These are phyloP conservation scores for Emydura subglobosa DNA, from an alignment of 2,113 vertebrate genomes.

Conservation along the genomic window DNA sequence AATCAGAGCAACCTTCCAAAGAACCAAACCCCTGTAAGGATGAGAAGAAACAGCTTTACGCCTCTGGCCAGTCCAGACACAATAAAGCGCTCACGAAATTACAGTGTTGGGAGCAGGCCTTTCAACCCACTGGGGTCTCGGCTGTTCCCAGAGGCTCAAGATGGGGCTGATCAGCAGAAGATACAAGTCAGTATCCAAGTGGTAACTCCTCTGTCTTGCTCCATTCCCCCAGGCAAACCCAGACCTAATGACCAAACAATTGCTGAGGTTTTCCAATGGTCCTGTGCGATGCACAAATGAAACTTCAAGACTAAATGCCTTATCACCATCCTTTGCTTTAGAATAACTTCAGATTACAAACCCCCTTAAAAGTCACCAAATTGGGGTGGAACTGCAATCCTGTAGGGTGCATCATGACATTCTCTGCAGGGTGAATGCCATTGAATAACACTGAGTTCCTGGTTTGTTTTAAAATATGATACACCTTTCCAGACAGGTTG, in stretches of 20 bases:
- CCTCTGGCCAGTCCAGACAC: slow-evolving; percentile 92
- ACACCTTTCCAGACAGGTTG: background rate
- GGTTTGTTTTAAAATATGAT: background rate
- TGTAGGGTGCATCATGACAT: background rate
- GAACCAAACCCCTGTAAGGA: slow-evolving; percentile 86
- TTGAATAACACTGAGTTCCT: rapidly evolving
- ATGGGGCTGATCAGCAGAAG: slow-evolving; percentile 84
- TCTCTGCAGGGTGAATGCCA: background rate
- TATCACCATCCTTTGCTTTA: rapidly evolving
- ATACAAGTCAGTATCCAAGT: slow-evolving; percentile 87
- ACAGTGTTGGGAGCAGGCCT: slow-evolving; percentile 93
- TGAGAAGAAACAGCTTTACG: slow-evolving; percentile 96
- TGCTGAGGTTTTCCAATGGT: slow-evolving; percentile 6
- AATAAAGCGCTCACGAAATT: slow-evolving; percentile 90
- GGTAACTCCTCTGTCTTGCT: slow-evolving; percentile 66
- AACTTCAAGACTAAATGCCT: rapidly evolving
- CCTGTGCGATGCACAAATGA: background rate
- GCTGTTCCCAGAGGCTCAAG: slow-evolving; percentile 82
- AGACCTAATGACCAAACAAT: background rate
- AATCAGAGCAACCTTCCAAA: slow-evolving; percentile 83
- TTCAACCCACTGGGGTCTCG: slow-evolving; percentile 84
- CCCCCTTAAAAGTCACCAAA: rapidly evolving
- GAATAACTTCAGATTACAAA: background rate
- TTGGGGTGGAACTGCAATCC: background rate
- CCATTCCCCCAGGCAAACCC: slow-evolving; percentile 16